Percentiles rank a stretch among this genome's conserved stretches.
Conservation (phyloP, 2,797 vertebrate species). For the Amphiprion clarkii region DNA sequence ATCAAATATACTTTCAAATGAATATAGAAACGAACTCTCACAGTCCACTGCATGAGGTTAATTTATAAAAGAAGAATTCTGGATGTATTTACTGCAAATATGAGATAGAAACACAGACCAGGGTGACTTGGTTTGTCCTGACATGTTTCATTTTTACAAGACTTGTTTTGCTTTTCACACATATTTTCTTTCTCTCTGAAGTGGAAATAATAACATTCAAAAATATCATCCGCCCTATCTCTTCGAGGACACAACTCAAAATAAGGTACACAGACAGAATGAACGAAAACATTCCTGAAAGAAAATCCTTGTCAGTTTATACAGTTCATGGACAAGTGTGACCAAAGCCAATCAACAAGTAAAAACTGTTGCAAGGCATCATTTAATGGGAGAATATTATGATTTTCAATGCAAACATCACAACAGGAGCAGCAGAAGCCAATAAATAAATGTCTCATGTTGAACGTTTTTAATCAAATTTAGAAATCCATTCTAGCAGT, state of each 20-base stretch:
- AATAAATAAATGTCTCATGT: constrained; percentile 23
- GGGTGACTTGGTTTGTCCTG: neutral
- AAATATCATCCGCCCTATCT: neutral
- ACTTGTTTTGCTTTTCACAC: neutral
- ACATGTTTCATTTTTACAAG: neutral
- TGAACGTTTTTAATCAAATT: constrained; percentile 50
- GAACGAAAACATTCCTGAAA: constrained; percentile 18
- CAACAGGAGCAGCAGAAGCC: constrained; percentile 17
- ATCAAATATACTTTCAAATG: constrained; percentile 15
- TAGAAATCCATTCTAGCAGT: constrained; percentile 26
- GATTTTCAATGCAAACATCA: neutral
- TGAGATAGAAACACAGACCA: constrained; percentile 1
- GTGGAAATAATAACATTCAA: neutral
- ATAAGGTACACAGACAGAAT: neutral
- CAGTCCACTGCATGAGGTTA: neutral
- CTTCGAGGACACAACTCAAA: neutral
- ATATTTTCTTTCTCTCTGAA: neutral
- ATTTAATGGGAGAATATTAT: constrained; percentile 32
- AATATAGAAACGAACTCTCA: neutral
- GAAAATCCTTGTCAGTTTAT: constrained; percentile 10
- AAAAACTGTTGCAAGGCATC: constrained; percentile 12
- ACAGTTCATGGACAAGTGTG: constrained; percentile 22
- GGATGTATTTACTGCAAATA: constrained; percentile 2
- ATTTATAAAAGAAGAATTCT: neutral
- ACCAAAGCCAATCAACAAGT: constrained; percentile 36